phyloP scores from a whole-genome alignment of 2,797 vertebrate genomes.

The Acanthurus tractus region DNA sequence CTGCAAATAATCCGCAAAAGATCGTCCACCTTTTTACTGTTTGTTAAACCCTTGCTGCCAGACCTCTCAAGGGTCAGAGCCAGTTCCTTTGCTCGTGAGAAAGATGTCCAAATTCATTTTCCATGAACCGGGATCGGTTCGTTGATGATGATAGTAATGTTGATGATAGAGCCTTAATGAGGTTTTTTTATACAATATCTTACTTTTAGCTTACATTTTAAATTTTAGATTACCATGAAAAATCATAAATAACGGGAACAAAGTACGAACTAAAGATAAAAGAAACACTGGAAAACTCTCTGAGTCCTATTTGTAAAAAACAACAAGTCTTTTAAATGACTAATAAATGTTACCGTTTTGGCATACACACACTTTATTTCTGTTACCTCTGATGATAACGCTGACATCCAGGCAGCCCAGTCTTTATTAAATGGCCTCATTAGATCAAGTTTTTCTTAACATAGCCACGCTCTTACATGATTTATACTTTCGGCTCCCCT shows the following conservation, averaged over 20 bases:
- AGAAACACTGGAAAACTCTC: not conserved
- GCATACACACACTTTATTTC: not conserved
- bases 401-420: not conserved
- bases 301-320: not conserved
- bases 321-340: not conserved
- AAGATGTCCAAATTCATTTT: constrained; percentile 27
- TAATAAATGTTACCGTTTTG: not conserved
- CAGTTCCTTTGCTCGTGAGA: constrained; percentile 43
- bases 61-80: constrained; percentile 29
- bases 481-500: constrained; percentile 59
- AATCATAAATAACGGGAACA: not conserved
- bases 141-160: not conserved
- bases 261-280: not conserved
- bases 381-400: not conserved
- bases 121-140: not conserved
- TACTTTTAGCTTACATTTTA: not conserved
- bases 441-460: constrained; percentile 17
- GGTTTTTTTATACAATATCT: not conserved
- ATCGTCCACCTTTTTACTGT: constrained; percentile 77
- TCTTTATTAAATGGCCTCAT: constrained; percentile 8
- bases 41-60: constrained; percentile 78
- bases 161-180: not conserved
- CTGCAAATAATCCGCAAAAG: constrained; percentile 75
- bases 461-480: constrained; percentile 66
- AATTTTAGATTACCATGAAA: not conserved